phyloP scores from a whole-genome alignment of 2,888 invertebrate species.

The Eulithis testata region DNA sequence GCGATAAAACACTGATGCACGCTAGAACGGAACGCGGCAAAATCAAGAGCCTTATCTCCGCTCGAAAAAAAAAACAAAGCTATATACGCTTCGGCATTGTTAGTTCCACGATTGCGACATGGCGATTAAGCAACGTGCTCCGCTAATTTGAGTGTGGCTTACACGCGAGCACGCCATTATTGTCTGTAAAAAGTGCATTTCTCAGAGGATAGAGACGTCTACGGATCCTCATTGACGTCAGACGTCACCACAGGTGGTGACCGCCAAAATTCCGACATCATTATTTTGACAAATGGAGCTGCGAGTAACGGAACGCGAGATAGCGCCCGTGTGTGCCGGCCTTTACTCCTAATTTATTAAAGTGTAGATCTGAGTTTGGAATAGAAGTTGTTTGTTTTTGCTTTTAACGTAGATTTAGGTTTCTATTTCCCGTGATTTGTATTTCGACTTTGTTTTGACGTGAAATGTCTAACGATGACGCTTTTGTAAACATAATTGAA shows the following conservation, averaged over 20 bases:
- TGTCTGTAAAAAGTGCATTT: constrained; percentile 53
- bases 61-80: constrained; percentile 56
- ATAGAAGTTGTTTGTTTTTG: constrained; percentile 52
- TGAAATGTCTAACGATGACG: constrained; percentile 53
- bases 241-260: constrained; percentile 48
- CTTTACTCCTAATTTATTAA: constrained; percentile 55
- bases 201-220: constrained; percentile 59
- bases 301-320: constrained; percentile 57
- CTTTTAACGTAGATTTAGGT: constrained; percentile 51
- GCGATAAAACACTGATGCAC: constrained; percentile 60
- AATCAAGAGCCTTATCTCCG: constrained; percentile 65
- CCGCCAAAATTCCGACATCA: constrained; percentile 67
- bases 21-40: constrained; percentile 57
- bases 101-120: constrained; percentile 66
- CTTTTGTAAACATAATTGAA: constrained; percentile 53
- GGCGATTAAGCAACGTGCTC: constrained; percentile 63
- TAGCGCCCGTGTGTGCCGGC: constrained; percentile 52
- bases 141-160: constrained; percentile 65
- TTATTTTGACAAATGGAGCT: constrained; percentile 78
- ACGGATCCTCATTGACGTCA: constrained; percentile 43
- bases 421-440: constrained; percentile 47
- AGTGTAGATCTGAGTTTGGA: constrained; percentile 50
- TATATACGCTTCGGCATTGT: constrained; percentile 64
- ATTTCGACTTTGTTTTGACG: constrained; percentile 51
- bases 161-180: constrained; percentile 72